Evolutionary conservation across 2,888 invertebrate genomes (phyloP).

Genomic region (Tupiocoris notatus): DNA sequence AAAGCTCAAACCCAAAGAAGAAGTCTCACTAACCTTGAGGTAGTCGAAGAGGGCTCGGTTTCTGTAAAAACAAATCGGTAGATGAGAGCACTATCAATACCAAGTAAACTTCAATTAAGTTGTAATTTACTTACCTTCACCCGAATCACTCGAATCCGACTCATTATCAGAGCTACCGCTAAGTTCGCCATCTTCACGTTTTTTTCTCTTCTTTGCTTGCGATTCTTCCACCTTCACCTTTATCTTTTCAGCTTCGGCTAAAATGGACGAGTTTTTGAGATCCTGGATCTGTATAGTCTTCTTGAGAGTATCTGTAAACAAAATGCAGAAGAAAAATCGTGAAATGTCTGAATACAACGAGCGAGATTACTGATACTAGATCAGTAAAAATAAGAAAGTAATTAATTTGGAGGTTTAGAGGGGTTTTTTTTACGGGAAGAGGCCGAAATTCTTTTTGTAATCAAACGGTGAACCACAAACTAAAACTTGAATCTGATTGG

Average conservation of each 20-base stretch:
- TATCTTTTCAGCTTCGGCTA: slow-evolving; percentile 62
- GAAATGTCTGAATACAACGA: not conserved
- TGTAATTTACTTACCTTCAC: not conserved
- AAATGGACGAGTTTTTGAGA: slow-evolving; percentile 66
- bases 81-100: not conserved
- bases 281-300: slow-evolving; percentile 64
- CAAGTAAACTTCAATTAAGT: not conserved
- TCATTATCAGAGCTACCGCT: slow-evolving; percentile 21
- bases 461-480: too few species aligned
- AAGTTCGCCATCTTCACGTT: slow-evolving; percentile 38
- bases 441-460: too few species aligned
- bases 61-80: slow-evolving; percentile 2
- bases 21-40: not conserved
- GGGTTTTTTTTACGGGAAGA: too few species aligned
- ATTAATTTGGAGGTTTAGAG: too few species aligned
- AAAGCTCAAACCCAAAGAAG: too few species aligned
- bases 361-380: too few species aligned
- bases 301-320: slow-evolving; percentile 51
- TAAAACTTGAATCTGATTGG: too few species aligned
- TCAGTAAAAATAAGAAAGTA: too few species aligned
- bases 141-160: slow-evolving; percentile 7
- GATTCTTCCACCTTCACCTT: slow-evolving; percentile 4
- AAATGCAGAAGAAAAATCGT: slow-evolving; percentile 3
- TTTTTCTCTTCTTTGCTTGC: slow-evolving; percentile 7
- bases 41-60: not conserved